Percentiles rank a stretch among this genome's conserved stretches.
phyloP scores from a whole-genome alignment of 2,113 vertebrate species.

The Aphelocoma coerulescens region DNA sequence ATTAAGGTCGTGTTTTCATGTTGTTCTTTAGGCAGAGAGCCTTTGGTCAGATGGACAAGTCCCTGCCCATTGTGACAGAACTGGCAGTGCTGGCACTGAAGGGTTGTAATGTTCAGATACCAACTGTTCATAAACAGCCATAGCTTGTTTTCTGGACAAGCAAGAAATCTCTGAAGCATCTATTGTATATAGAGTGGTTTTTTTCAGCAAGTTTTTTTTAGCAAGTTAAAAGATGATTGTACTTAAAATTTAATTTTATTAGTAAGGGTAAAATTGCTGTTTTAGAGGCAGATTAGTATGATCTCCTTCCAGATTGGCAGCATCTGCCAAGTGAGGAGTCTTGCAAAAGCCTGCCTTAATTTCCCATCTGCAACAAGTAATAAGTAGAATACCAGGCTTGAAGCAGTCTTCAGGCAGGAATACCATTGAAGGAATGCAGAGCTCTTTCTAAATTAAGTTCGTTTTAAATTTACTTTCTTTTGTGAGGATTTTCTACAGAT shows the following conservation, averaged over 20 bases:
- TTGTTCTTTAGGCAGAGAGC: neutral
- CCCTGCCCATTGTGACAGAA: neutral
- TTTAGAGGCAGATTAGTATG: neutral
- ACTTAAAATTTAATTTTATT: slow-evolving; percentile 5
- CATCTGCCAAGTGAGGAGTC: slow-evolving; percentile 26
- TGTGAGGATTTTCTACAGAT: slow-evolving; percentile 3
- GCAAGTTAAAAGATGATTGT: neutral
- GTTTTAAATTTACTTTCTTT: neutral
- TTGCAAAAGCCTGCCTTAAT: slow-evolving; percentile 36
- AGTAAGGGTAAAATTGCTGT: neutral
- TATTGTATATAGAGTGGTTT: neutral
- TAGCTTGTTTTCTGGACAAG: neutral
- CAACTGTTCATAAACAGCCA: neutral
- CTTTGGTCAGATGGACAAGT: neutral
- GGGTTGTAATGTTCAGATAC: neutral
- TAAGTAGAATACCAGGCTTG: slow-evolving; percentile 40
- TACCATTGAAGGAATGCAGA: slow-evolving; percentile 22
- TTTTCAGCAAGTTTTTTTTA: neutral
- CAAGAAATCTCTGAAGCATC: neutral
- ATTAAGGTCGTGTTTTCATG: neutral
- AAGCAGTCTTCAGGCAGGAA: slow-evolving; percentile 26
- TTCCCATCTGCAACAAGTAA: slow-evolving; percentile 51
- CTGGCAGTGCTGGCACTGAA: neutral
- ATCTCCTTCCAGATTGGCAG: neutral
- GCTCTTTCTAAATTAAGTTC: slow-evolving; percentile 16